Base-by-base conservation (phyloP, 1,140 invertebrate species). In the Pollicipes pollicipes region DNA sequence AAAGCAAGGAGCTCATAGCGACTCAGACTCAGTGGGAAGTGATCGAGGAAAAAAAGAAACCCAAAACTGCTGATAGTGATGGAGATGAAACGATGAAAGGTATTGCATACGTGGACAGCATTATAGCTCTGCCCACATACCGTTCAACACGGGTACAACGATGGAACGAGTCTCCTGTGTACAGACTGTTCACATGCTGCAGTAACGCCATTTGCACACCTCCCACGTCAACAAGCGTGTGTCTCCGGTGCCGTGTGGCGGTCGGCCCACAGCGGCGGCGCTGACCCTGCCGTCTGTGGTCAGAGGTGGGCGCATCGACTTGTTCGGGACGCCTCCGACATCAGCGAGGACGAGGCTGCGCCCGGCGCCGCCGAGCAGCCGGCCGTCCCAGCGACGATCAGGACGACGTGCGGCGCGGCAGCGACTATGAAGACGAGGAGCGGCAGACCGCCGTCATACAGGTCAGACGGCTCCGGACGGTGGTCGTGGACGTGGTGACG, bases 281-380 rank as follows among this genome's bases (percentile, higher is more conserved):
- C 32, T 35, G 32, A 35, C n/a, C n/a, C n/a, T n/a, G n/a, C n/a
- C n/a, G n/a, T n/a, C n/a, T 58, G 6, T 58, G 21, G 8, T 58
- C 45, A 58, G 45, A 66, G 29, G 72, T 73, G 35, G 69, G 27
- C 28, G 90, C 90, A 13, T 88, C 73, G 91, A 91, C 64, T 82
- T 97, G 30, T 97, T 97, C 81, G 94, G 93, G 93, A 94, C 81
- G 92, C 91, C 31, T 91, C 90, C 75, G 93, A 95, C 77, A 95
- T 95, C 28, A 95, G 90, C 79, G 80, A 81, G 27, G 80, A 77
- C 37, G 77, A 75, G 29, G 75, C 73, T 3, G 73, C 72, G 6
- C n/a, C 58, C 28, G 26, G 31, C 29, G 28, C 21, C 58, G 29
- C 28, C 30, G 21, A 37, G 70, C 27, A 70, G 68, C 10, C 31